phyloP scores from a whole-genome alignment of 2,113 vertebrate genomes.

The Rhinolophus sinicus region DNA sequence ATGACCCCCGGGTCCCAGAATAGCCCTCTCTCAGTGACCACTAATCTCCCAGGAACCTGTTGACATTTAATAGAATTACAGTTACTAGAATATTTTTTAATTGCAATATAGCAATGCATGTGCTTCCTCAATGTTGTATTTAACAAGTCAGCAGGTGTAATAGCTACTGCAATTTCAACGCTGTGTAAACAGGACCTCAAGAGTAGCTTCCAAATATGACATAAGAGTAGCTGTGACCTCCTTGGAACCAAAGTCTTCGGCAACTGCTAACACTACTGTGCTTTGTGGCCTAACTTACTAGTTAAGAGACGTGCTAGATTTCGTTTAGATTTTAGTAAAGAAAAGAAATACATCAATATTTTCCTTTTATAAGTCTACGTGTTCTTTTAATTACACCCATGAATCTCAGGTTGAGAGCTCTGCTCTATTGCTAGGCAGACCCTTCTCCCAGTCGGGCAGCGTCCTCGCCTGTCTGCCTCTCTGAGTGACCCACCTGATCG shows the following conservation, averaged over 20 bases:
- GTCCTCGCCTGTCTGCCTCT: no score
- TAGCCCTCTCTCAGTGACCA: neutral
- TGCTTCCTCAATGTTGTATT: neutral
- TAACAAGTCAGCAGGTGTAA: neutral
- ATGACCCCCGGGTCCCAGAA: neutral
- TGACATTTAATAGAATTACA: neutral
- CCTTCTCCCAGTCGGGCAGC: neutral
- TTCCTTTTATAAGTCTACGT: neutral
- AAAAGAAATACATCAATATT: neutral
- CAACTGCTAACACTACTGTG: neutral
- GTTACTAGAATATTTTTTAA: neutral
- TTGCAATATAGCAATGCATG: neutral
- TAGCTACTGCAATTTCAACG: neutral
- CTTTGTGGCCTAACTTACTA: neutral
- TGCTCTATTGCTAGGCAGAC: neutral
- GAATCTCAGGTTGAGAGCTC: neutral
- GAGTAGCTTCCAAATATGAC: neutral
- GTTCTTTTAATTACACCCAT: neutral
- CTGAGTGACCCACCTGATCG: neutral
- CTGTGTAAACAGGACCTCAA: neutral
- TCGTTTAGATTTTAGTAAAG: neutral
- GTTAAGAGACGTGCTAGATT: neutral
- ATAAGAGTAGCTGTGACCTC: neutral
- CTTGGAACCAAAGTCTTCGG: neutral
- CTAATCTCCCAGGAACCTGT: neutral